Conservation (phyloP, 2,797 vertebrate species). For the Channa striata region DNA sequence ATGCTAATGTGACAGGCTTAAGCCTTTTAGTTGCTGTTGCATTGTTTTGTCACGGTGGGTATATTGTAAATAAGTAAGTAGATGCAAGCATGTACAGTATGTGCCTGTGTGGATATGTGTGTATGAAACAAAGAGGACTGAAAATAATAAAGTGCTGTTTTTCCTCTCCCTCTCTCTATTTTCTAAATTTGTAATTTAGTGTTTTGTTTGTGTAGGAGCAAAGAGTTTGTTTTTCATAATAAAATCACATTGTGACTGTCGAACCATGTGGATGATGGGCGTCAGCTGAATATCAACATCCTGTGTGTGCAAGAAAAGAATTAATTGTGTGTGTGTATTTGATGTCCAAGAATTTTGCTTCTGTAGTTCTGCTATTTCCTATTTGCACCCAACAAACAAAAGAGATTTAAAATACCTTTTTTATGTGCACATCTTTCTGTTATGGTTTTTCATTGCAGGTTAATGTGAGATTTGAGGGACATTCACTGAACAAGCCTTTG, state of each 20-base stretch:
- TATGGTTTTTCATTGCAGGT: background rate
- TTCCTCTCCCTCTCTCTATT: slow-evolving; percentile 6
- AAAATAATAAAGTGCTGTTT: slow-evolving; percentile 23
- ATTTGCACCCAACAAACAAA: background rate
- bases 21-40: slow-evolving; percentile 30
- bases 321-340: background rate
- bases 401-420: too few relatives aligned
- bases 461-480: slow-evolving; percentile 18
- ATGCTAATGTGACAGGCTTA: slow-evolving; percentile 38
- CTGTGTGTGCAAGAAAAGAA: slow-evolving; percentile 13
- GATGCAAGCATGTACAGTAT: slow-evolving; percentile 1
- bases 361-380: background rate
- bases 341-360: background rate
- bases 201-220: slow-evolving; percentile 37
- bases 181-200: slow-evolving; percentile 28
- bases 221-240: slow-evolving; percentile 28
- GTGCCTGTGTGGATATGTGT: slow-evolving; percentile 14
- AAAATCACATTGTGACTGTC: slow-evolving; percentile 27
- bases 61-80: slow-evolving; percentile 12
- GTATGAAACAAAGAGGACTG: slow-evolving; percentile 2
- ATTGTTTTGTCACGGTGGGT: slow-evolving; percentile 13
- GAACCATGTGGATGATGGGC: slow-evolving; percentile 45
- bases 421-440: background rate
- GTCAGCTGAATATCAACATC: slow-evolving; percentile 20
- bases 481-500: slow-evolving; percentile 21